These are phyloP conservation scores for Colletes latitarsis DNA, from an alignment of 1,140 invertebrate species.

Conservation along the genomic window DNA sequence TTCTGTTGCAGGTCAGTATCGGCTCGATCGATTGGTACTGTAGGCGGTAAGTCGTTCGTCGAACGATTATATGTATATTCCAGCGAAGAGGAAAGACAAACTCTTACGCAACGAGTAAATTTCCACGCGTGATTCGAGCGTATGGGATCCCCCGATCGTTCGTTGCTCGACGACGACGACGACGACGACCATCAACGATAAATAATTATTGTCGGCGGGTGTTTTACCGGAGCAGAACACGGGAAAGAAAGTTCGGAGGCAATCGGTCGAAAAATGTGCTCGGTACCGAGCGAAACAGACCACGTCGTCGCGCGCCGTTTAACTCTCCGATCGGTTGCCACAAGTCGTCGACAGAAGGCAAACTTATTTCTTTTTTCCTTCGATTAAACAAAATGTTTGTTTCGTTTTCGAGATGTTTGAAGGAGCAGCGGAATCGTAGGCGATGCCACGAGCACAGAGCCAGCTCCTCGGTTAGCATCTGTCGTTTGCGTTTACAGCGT, in stretches of 20 bases:
- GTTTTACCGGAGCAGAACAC: not conserved
- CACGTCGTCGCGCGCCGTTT: conserved; percentile 54
- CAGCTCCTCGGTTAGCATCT: conserved; percentile 71
- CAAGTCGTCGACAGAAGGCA: not conserved
- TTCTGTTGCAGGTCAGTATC: too few species aligned
- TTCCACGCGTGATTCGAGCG: not conserved
- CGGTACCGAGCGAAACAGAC: conserved; percentile 56
- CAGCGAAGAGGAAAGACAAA: not conserved
- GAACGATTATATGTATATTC: not conserved
- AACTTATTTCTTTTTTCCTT: too few species aligned
- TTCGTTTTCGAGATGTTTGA: not conserved
- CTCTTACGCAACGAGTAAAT: not conserved
- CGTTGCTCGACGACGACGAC: not conserved
- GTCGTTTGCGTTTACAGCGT: conserved; percentile 69
- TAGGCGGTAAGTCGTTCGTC: too few species aligned
- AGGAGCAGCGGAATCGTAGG: conserved; percentile 64
- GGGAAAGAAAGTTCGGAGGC: not conserved
- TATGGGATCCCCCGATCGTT: not conserved
- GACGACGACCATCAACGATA: not conserved
- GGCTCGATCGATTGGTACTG: too few species aligned
- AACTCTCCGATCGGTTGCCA: conserved; percentile 52
- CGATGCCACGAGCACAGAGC: not conserved
- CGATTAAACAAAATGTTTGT: too few species aligned
- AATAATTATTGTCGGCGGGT: not conserved
- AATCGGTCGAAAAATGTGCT: not conserved